Conservation (phyloP, 2,797 vertebrate genomes). For the Pempheris klunzingeri region DNA sequence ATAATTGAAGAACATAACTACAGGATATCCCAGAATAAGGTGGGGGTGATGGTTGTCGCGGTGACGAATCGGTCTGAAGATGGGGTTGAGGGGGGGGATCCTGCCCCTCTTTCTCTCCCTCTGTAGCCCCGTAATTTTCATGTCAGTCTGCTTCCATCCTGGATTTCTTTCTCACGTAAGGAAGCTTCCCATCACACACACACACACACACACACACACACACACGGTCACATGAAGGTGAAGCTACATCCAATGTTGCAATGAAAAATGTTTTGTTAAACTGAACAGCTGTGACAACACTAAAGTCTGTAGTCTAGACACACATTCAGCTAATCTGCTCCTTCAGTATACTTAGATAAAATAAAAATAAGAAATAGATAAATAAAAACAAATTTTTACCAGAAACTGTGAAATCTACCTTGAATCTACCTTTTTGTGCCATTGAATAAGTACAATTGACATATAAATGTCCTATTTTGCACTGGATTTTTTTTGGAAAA, state of each 20-base stretch:
- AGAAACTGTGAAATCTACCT: neutral
- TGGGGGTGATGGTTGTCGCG: conserved; percentile 74
- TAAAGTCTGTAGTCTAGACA: neutral
- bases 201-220: too few relatives aligned
- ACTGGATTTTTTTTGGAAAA: too few relatives aligned
- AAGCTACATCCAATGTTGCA: neutral
- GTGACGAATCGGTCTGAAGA: conserved; percentile 81
- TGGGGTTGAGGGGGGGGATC: conserved; percentile 48
- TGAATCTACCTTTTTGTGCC: too few relatives aligned
- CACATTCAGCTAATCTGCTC: neutral
- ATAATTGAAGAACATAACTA: conserved; percentile 90
- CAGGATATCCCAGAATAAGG: conserved; percentile 85
- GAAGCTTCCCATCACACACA: conserved; percentile 16
- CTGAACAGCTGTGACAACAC: neutral
- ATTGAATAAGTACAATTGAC: too few relatives aligned
- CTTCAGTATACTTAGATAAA: neutral
- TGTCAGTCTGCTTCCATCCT: conserved; percentile 49
- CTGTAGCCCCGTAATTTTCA: conserved; percentile 59
- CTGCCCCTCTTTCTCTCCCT: conserved; percentile 42
- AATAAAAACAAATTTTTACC: neutral
- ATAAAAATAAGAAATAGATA: neutral
- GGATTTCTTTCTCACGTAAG: conserved; percentile 25
- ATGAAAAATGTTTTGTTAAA: neutral
- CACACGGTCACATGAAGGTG: neutral
- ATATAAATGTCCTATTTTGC: too few relatives aligned